phyloP scores from a whole-genome alignment of 2,113 vertebrate genomes.

The Sapajus apella region DNA sequence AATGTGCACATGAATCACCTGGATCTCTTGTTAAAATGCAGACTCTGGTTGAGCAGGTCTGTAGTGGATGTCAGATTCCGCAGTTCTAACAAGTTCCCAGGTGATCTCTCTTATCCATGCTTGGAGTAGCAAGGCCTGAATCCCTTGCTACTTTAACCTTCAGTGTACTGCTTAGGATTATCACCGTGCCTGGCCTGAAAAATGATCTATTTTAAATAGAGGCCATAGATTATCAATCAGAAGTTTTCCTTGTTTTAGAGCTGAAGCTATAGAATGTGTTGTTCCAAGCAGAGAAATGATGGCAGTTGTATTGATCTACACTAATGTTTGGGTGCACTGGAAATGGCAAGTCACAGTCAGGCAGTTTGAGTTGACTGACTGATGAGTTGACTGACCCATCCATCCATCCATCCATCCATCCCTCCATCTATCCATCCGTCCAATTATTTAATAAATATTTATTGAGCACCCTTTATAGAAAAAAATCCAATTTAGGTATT shows the following conservation, averaged over 20 bases:
- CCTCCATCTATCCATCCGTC: background rate
- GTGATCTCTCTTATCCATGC: background rate
- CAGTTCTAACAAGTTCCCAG: background rate
- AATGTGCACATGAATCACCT: background rate
- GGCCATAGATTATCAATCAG: background rate
- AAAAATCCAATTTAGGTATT: background rate
- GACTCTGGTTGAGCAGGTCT: background rate
- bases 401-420: background rate
- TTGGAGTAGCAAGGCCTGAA: background rate
- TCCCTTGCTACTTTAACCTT: background rate
- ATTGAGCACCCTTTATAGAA: background rate
- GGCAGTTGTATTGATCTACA: background rate
- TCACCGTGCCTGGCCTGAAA: background rate
- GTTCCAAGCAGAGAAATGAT: background rate
- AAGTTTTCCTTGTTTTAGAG: background rate
- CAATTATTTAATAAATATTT: constrained; percentile 5
- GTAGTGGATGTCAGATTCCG: background rate
- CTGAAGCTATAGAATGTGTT: background rate
- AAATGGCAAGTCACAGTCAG: background rate
- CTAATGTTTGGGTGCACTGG: background rate
- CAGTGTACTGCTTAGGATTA: background rate
- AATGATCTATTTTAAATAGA: constrained; percentile 11
- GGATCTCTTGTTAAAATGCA: background rate
- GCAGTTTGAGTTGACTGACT: background rate
- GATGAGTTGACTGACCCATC: background rate